Evolutionary conservation across 2,797 vertebrate genomes (phyloP).

Genomic region (Chelmon rostratus): DNA sequence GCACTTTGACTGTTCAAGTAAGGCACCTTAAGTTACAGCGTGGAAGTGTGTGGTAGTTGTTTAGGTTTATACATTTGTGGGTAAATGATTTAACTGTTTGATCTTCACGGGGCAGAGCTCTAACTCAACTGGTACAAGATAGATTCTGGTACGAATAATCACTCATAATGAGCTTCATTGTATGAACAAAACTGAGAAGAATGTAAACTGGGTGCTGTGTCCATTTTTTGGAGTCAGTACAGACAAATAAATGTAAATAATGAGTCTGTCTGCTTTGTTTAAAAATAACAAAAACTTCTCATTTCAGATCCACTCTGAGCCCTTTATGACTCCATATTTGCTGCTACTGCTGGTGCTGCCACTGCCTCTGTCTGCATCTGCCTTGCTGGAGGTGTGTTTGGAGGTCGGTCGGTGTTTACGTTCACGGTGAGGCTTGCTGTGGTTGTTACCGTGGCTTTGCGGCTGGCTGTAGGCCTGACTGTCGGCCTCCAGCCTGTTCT

Average conservation of each 20-base stretch:
- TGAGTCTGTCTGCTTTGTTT: constrained; percentile 6
- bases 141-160: constrained; percentile 1
- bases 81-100: neutral
- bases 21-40: constrained; percentile 70
- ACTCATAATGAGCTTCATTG: neutral
- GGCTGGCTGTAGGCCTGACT: constrained; percentile 87
- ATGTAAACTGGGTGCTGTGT: neutral
- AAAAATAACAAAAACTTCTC: constrained; percentile 7
- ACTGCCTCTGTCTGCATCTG: constrained; percentile 61
- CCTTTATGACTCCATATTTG: constrained; percentile 92
- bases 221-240: neutral
- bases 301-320: constrained; percentile 93
- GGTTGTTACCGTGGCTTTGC: constrained; percentile 81
- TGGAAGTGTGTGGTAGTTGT: constrained; percentile 2
- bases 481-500: constrained; percentile 88
- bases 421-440: constrained; percentile 82
- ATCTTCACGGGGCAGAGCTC: neutral
- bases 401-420: constrained; percentile 78
- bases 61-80: neutral
- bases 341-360: constrained; percentile 86
- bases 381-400: constrained; percentile 66
- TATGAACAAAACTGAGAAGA: constrained; percentile 7
- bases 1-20: constrained; percentile 35
- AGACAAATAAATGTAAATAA: neutral
- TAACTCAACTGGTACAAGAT: neutral